phyloP scores from a whole-genome alignment of 2,888 invertebrate species.

The Fabriciana adippe region DNA sequence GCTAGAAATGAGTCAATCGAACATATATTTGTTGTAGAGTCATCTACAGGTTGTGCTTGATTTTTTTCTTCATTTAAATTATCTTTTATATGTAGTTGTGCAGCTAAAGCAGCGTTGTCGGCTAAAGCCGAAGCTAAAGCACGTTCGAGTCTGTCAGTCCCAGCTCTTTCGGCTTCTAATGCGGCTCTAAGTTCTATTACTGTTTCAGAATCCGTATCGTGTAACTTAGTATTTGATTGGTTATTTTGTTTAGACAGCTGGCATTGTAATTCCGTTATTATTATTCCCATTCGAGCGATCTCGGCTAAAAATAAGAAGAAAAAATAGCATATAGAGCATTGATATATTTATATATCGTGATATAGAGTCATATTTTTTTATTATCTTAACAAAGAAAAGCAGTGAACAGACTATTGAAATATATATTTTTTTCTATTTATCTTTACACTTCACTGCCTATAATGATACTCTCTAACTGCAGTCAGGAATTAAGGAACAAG shows the following conservation, averaged over 20 bases:
- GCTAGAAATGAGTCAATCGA: conserved; percentile 71
- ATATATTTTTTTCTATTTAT: no score
- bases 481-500: no score
- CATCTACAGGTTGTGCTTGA: conserved; percentile 41
- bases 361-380: no score
- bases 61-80: conserved; percentile 35
- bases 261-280: conserved; percentile 58
- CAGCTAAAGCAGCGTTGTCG: conserved; percentile 63
- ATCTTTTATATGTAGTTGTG: conserved; percentile 54
- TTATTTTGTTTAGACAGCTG: conserved; percentile 44
- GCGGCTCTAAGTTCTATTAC: conserved; percentile 58
- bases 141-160: conserved; percentile 58
- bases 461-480: no score
- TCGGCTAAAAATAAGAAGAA: conserved; percentile 54
- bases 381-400: no score
- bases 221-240: conserved; percentile 39
- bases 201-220: conserved; percentile 50
- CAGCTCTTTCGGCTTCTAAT: conserved; percentile 64
- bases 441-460: no score
- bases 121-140: conserved; percentile 65
- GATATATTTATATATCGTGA: no score
- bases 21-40: conserved; percentile 51
- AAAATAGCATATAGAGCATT: not conserved
- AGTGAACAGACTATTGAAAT: no score
- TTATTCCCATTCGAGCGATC: conserved; percentile 57